Percentiles rank a stretch among this genome's conserved stretches.
These are phyloP conservation scores for Hypolimnas misippus DNA, from an alignment of 2,888 invertebrate genomes.

Conservation along the genomic window DNA sequence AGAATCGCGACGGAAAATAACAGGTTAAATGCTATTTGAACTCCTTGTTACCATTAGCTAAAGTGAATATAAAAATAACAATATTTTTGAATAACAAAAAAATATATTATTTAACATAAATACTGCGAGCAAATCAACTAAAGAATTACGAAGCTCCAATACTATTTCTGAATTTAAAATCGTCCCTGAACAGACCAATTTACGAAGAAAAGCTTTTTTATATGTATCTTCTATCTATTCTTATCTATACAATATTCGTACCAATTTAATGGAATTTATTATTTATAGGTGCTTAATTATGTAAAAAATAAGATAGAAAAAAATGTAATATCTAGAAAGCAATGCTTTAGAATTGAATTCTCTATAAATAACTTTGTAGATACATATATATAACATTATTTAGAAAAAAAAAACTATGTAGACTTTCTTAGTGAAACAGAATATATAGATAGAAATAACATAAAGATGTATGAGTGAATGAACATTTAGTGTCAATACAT, in stretches of 20 bases:
- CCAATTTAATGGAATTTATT: conserved; percentile 36
- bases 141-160: neutral
- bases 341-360: conserved; percentile 62
- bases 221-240: conserved; percentile 10
- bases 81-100: neutral
- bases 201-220: conserved; percentile 40
- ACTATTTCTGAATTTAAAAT: conserved; percentile 14
- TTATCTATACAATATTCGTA: conserved; percentile 40
- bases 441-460: neutral
- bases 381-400: conserved; percentile 1
- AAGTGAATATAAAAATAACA: neutral
- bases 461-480: neutral
- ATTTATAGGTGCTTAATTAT: conserved; percentile 31
- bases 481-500: neutral
- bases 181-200: conserved; percentile 50
- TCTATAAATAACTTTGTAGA: conserved; percentile 25
- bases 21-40: too few relatives aligned
- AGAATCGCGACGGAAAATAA: too few relatives aligned
- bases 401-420: neutral
- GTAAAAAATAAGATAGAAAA: conserved; percentile 26
- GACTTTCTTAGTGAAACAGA: neutral
- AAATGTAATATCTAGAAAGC: conserved; percentile 42
- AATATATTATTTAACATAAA: neutral
- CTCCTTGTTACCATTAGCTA: too few relatives aligned
- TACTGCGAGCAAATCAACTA: neutral